phyloP scores from a whole-genome alignment of 2,113 vertebrate species.

The Stigmatopora nigra region DNA sequence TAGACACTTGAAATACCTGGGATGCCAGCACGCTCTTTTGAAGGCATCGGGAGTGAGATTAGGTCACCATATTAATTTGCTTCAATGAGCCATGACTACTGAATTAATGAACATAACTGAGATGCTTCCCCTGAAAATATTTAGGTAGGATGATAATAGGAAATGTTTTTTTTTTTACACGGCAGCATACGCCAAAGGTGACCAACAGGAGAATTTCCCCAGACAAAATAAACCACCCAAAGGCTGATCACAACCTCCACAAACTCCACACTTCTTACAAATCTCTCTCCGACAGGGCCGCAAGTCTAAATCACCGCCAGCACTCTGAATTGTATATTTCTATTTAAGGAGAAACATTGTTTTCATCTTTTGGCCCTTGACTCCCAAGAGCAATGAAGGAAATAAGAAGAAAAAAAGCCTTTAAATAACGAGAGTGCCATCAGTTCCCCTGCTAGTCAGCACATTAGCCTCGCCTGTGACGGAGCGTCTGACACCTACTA shows the following conservation, averaged over 20 bases:
- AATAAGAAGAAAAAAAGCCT: slow-evolving; percentile 86
- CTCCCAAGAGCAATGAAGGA: slow-evolving; percentile 76
- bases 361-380: slow-evolving; percentile 72
- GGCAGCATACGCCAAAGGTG: slow-evolving; percentile 45
- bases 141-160: too few relatives aligned
- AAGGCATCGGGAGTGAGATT: too few relatives aligned
- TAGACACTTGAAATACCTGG: too few relatives aligned
- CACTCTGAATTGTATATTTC: slow-evolving; percentile 53
- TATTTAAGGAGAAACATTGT: slow-evolving; percentile 67
- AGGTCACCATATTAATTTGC: too few relatives aligned
- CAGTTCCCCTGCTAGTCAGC: slow-evolving; percentile 86
- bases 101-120: too few relatives aligned
- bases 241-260: neutral
- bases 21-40: too few relatives aligned
- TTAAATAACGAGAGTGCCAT: slow-evolving; percentile 96
- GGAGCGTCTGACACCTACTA: slow-evolving; percentile 94
- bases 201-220: slow-evolving; percentile 35
- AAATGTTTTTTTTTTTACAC: too few relatives aligned
- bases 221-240: slow-evolving; percentile 33
- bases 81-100: too few relatives aligned
- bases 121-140: too few relatives aligned
- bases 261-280: slow-evolving; percentile 42
- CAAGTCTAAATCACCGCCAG: slow-evolving; percentile 47
- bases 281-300: slow-evolving; percentile 16
- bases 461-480: slow-evolving; percentile 88